Evolutionary conservation across 1,140 invertebrate genomes (phyloP), one percentile per base, ranked within the genome.

Genomic region (Pantala flavescens): DNA sequence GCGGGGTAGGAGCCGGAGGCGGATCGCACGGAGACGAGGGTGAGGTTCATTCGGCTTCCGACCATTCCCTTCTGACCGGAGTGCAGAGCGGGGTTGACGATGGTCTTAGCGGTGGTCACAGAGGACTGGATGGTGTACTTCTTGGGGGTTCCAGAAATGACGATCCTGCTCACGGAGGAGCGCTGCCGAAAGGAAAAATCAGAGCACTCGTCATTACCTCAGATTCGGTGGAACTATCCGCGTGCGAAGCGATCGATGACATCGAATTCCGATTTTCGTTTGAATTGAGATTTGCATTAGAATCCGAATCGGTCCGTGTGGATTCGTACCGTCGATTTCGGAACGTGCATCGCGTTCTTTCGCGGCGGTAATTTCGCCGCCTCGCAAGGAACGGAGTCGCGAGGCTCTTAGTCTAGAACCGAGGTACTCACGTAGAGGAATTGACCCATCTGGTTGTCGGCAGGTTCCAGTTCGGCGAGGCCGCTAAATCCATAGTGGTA

Each of bases 401-500:
- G n/a, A n/a, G n/a, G n/a, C n/a, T n/a, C n/a, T n/a, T 74, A 73
- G 74, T 74, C 3, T 9, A 36, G 28, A 36, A 9, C 28, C 2
- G 28, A 72, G 43, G 19, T 71, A 80, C 81, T 84, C 78, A 85
- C 84, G 19, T 82, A 80, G 10, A 90, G 81, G 77, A 89, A 85
- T 77, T 88, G 81, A 23, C 86, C 85, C 76, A 86, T 84, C 70
- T 83, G 81, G 74, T 86, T 86, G 49, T 82, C 81, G 55, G 82
- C 84, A 24, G 86, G 84, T 78, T 88, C 84, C 73, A n/a, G 14
- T 73, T 86, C 80, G 14, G 81, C 82, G 10, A 81, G 79, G 24
- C 83, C 81, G 23, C 82, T 84, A 42, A 89, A 82, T 72, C 89
- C 89, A 77, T 84, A 88, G 78, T 89, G 85, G 77, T 89, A 90